phyloP scores from a whole-genome alignment of 2,113 vertebrate genomes.

The Donacobius atricapilla region DNA sequence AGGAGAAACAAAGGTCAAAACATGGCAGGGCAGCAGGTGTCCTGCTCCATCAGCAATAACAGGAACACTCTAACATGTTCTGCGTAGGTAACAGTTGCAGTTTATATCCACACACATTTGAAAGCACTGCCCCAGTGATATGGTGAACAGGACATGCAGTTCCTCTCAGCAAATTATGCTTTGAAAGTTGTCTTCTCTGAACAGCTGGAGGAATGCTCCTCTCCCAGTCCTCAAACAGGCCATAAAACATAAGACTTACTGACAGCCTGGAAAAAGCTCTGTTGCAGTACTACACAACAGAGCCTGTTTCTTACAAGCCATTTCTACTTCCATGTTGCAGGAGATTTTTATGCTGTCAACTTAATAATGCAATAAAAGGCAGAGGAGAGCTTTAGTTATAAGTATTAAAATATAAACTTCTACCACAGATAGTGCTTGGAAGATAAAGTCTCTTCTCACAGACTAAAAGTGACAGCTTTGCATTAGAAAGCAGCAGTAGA shows the following conservation, averaged over 20 bases:
- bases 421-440: neutral
- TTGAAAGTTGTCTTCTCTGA: neutral
- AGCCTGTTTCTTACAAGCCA: neutral
- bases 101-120: neutral
- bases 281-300: neutral
- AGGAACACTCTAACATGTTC: neutral
- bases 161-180: neutral
- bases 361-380: constrained; percentile 53
- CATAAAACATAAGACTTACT: neutral
- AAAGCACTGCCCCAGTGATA: neutral
- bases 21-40: neutral
- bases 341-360: constrained; percentile 18
- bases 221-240: neutral
- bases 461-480: constrained; percentile 1
- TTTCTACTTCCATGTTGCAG: neutral
- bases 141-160: neutral
- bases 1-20: neutral
- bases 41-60: neutral
- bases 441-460: constrained; percentile 20
- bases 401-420: constrained; percentile 45
- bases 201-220: neutral
- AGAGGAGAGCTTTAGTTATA: constrained; percentile 25
- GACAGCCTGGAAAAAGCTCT: neutral
- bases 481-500: constrained; percentile 28
- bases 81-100: neutral